Base-by-base conservation (phyloP, 2,888 invertebrate genomes). In the Rhamnusium bicolor region DNA sequence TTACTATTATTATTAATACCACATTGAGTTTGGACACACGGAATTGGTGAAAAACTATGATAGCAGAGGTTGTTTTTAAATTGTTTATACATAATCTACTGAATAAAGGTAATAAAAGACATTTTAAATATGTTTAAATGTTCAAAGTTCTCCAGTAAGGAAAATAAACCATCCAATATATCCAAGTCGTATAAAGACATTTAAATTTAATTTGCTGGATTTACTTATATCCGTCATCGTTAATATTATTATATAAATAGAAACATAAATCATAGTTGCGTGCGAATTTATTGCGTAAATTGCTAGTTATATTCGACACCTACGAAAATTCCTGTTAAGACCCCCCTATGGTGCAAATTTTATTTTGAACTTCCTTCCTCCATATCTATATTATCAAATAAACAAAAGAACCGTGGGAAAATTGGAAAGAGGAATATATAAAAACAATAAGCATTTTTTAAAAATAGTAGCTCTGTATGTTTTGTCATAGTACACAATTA, bases 231-330 rank as follows among this genome's bases (percentile, higher is more conserved):
- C 66, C 12, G 56, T 56, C 67, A 67, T 18, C 24, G 8, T 58
- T 56, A 14, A 66, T 66, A 53, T 24, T 14, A 56, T 67, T 12
- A 18, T 12, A 21, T 66, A 66, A 66, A 67, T 56, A 69, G 18
- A 18, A 58, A 61, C 58, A 61, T 69, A 69, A 60, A 69, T 69
- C 69, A 69, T 61, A 14, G 69, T 61, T 58, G 49, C 69, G 69
- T 61, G 58, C 69, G 69, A 60, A 69, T 65, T 65, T 69, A 56
- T 32, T 14, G 47, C 47, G 21, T 18, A 62, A 49, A 62, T 62
- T 62, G 47, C n/a, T 62, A 8, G 47, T 47, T 62, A 62, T n/a
- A n/a, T 19, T 46, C 7, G 40, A 53, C 65, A 53, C 53, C 65
- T 32, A 66, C 65, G 54, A 32, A 49, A 24, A 66, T 53, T 66